A percentile compares a stretch with the other conserved stretches of the same genome.
phyloP scores from a whole-genome alignment of 2,113 vertebrate genomes.

The Ciconia maguari region DNA sequence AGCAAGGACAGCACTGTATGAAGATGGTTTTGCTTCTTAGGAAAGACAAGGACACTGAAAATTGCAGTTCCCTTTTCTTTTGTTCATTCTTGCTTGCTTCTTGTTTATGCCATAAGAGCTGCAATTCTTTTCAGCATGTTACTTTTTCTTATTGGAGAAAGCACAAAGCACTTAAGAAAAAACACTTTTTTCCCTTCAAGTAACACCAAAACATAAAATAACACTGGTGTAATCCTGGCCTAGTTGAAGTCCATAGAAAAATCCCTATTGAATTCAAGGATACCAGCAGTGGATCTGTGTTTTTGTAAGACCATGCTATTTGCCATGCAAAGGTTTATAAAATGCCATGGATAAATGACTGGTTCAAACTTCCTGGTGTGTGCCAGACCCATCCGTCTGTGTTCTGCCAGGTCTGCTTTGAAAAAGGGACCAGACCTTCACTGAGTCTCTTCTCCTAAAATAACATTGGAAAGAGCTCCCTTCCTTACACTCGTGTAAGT shows the following conservation, averaged over 20 bases:
- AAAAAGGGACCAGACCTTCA: background rate
- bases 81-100: background rate
- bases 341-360: background rate
- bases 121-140: background rate
- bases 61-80: background rate
- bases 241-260: background rate
- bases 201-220: background rate
- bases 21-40: background rate
- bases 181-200: background rate
- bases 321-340: background rate
- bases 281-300: background rate
- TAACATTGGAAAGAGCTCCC: background rate
- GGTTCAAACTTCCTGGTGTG: background rate
- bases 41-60: background rate
- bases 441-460: background rate
- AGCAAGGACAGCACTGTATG: background rate
- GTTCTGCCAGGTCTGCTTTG: background rate
- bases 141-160: background rate
- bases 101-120: background rate
- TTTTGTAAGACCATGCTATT: background rate
- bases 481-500: background rate
- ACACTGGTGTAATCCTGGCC: background rate
- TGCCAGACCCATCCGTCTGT: background rate
- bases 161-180: background rate
- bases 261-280: background rate